phyloP scores from a whole-genome alignment of 2,888 invertebrate species.

The Mesorhabditis spiculigera region DNA sequence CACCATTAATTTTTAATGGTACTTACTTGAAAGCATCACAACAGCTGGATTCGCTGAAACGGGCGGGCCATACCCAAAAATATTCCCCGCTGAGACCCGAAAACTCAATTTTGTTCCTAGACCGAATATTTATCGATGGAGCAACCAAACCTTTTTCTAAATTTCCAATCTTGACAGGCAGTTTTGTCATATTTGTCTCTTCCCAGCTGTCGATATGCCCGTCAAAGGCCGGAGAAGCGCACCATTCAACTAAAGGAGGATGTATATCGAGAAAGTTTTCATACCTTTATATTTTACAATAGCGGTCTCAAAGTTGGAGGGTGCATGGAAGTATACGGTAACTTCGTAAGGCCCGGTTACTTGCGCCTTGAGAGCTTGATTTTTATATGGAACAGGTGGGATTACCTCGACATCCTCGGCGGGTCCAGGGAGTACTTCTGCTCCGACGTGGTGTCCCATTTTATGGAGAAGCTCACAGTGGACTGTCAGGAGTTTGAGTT shows the following conservation, averaged over 20 bases:
- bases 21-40: conserved; percentile 72
- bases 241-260: conserved; percentile 80
- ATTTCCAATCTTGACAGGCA: conserved; percentile 10
- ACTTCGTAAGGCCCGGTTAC: too few species aligned
- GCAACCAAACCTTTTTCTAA: background rate
- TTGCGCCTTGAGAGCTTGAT: too few species aligned
- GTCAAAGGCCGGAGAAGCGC: conserved; percentile 78
- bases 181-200: conserved; percentile 15
- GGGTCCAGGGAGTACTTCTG: too few species aligned
- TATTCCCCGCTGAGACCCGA: conserved; percentile 84
- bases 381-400: too few species aligned
- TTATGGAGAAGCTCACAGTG: too few species aligned
- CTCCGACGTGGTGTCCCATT: too few species aligned
- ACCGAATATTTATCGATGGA: conserved; percentile 13
- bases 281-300: too few species aligned
- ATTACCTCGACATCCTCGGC: too few species aligned
- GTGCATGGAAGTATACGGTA: too few species aligned
- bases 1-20: conserved; percentile 66
- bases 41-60: conserved; percentile 76
- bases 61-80: conserved; percentile 82
- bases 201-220: conserved; percentile 66
- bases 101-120: conserved; percentile 64
- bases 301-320: too few species aligned
- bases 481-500: too few species aligned
- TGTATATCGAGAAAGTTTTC: too few species aligned